Conservation (phyloP, 2,888 invertebrate species). For the Lumbricus terrestris region DNA sequence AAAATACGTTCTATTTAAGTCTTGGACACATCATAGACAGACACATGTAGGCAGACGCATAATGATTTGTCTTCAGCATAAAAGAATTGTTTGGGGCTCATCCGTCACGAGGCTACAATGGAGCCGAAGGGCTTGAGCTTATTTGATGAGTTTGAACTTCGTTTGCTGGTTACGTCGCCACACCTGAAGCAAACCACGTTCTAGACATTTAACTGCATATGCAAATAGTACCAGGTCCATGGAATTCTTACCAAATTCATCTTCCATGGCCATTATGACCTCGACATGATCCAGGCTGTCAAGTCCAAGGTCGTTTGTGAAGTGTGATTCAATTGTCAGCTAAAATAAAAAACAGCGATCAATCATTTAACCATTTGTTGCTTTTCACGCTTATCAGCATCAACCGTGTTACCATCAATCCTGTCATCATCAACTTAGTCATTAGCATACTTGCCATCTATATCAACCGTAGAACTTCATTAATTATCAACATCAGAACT, state of each 20-base stretch:
- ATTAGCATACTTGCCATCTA: neutral
- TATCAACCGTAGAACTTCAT: too few relatives aligned
- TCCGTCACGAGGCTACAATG: too few relatives aligned
- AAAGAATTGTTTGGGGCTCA: too few relatives aligned
- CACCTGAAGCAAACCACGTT: neutral
- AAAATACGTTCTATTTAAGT: too few relatives aligned
- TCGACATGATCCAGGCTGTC: slow-evolving; percentile 99
- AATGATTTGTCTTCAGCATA: too few relatives aligned
- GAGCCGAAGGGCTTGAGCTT: too few relatives aligned
- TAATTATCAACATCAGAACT: too few relatives aligned
- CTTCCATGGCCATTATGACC: slow-evolving; percentile 99
- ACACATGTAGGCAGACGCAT: too few relatives aligned
- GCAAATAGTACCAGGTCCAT: neutral
- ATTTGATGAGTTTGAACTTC: too few relatives aligned
- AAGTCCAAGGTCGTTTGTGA: slow-evolving; percentile 92
- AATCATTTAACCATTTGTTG: neutral
- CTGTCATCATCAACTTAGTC: neutral
- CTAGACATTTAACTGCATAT: neutral
- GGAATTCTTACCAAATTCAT: slow-evolving; percentile 80
- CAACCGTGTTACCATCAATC: neutral
- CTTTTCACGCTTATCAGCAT: neutral
- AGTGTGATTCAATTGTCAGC: slow-evolving; percentile 89
- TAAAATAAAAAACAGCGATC: slow-evolving; percentile 56
- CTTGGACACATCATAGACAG: too few relatives aligned
- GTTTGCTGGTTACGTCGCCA: too few relatives aligned